phyloP scores from a whole-genome alignment of 2,113 vertebrate species.

The Hypocryptadius cinnamomeus region DNA sequence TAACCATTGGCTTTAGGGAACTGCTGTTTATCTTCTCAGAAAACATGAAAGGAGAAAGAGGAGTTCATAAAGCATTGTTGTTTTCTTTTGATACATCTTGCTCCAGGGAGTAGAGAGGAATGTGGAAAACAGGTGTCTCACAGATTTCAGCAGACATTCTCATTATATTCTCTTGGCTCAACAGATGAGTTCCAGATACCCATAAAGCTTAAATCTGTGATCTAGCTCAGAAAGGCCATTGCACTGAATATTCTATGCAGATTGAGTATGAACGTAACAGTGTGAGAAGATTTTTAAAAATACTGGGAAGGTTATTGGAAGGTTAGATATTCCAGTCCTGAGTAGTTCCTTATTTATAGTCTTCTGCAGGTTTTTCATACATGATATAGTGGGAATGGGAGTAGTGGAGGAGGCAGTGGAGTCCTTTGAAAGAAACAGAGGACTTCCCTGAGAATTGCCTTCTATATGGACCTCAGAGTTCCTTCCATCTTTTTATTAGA shows the following conservation, averaged over 20 bases:
- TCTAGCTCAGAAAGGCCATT: background rate
- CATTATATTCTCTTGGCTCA: background rate
- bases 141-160: slow-evolving; percentile 40
- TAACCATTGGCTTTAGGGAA: background rate
- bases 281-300: background rate
- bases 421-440: background rate
- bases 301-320: background rate
- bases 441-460: background rate
- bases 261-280: background rate
- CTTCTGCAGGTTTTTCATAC: background rate
- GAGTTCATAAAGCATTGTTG: slow-evolving; percentile 11
- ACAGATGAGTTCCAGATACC: background rate
- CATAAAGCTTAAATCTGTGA: background rate
- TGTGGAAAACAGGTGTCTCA: slow-evolving; percentile 45
- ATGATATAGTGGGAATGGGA: background rate
- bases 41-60: slow-evolving; percentile 43
- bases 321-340: background rate
- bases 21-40: slow-evolving; percentile 12
- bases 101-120: slow-evolving; percentile 34
- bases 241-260: background rate
- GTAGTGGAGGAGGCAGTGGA: too few species aligned
- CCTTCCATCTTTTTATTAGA: background rate
- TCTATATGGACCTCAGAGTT: background rate
- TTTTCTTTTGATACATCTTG: slow-evolving; percentile 52
- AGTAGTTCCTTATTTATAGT: background rate